phyloP scores from a whole-genome alignment of 2,888 invertebrate genomes.

The Cosmorhoe ocellata region DNA sequence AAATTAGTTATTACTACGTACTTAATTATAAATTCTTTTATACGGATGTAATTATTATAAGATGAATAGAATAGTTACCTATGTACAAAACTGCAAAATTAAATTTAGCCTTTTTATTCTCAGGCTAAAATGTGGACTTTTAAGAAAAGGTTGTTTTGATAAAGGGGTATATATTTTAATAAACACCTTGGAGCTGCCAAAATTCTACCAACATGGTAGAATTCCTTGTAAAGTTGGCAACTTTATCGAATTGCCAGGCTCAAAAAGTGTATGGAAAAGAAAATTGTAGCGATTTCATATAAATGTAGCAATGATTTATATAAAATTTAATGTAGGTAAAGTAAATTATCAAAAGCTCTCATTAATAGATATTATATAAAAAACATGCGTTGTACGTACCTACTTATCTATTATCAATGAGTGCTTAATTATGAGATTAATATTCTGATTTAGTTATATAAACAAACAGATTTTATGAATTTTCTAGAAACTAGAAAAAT shows the following conservation, averaged over 20 bases:
- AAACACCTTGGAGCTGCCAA: not conserved
- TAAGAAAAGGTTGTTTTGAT: too few species aligned
- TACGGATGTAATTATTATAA: constrained; percentile 54
- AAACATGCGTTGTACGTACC: constrained; percentile 3
- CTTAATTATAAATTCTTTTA: constrained; percentile 72
- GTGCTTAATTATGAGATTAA: too few species aligned
- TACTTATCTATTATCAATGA: too few species aligned
- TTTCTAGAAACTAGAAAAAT: too few species aligned
- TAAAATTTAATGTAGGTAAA: constrained; percentile 2
- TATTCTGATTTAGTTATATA: too few species aligned
- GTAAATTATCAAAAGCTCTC: constrained; percentile 12
- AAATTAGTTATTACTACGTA: constrained; percentile 52
- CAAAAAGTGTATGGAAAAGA: too few species aligned
- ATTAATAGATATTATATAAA: constrained; percentile 5
- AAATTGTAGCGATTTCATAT: too few species aligned
- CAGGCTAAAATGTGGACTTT: too few species aligned
- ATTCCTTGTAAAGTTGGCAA: not conserved
- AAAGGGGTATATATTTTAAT: too few species aligned
- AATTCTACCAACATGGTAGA: constrained; percentile 8
- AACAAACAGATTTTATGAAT: too few species aligned
- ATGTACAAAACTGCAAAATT: not conserved
- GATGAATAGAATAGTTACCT: constrained; percentile 13
- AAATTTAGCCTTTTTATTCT: too few species aligned
- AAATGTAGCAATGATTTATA: not conserved
- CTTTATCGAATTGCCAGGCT: not conserved